Percentiles rank a stretch among this genome's conserved stretches.
These are phyloP conservation scores for Lucilia cuprina DNA, from an alignment of 1,140 invertebrate species.

Conservation along the genomic window DNA sequence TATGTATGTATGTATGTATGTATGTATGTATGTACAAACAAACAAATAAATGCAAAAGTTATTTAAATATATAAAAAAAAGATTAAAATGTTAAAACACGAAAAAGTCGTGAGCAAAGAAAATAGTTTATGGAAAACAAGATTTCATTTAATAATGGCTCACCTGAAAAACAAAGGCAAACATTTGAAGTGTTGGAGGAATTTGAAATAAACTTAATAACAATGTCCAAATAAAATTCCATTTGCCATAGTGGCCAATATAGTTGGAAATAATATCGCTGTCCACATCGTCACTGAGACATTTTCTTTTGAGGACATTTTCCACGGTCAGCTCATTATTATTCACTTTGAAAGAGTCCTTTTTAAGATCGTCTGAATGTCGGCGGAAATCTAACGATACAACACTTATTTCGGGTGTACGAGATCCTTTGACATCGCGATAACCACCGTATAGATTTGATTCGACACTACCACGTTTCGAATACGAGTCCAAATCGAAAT, in stretches of 20 bases:
- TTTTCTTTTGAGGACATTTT: constrained; percentile 3
- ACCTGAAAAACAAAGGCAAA: constrained; percentile 62
- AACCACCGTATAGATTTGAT: constrained; percentile 57
- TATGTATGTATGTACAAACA: too few relatives aligned
- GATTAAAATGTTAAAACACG: not conserved
- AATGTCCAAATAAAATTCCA: constrained; percentile 77
- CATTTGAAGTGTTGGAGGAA: constrained; percentile 60
- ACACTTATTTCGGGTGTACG: constrained; percentile 60
- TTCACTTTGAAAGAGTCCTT: constrained; percentile 40
- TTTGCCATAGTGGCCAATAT: constrained; percentile 74
- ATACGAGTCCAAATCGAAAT: constrained; percentile 49
- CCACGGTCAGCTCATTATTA: not conserved
- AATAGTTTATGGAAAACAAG: constrained; percentile 28
- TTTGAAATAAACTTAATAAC: constrained; percentile 69
- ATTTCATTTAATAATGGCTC: constrained; percentile 36
- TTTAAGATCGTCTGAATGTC: constrained; percentile 57
- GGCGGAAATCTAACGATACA: constrained; percentile 58
- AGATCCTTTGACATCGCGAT: constrained; percentile 53
- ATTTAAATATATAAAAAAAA: constrained; percentile 7
- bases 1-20: too few relatives aligned
- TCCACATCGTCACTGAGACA: constrained; percentile 63
- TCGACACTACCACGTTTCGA: constrained; percentile 53
- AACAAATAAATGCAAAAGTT: too few relatives aligned
- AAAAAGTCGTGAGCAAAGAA: not conserved
- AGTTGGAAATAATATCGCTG: constrained; percentile 69